Base-by-base conservation (phyloP, 2,113 vertebrate genomes). In the Tachysurus vachellii region DNA sequence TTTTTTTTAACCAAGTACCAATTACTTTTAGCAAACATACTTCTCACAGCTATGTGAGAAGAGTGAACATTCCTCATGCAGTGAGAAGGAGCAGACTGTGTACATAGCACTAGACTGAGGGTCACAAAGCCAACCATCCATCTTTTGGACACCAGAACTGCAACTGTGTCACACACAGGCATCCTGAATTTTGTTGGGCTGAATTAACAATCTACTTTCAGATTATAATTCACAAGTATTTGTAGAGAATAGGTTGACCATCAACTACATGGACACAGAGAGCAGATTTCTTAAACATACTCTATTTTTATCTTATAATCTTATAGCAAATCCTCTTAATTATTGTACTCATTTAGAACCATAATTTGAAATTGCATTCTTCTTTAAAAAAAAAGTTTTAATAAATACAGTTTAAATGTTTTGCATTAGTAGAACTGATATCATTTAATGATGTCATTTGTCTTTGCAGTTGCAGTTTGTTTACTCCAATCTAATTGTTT, bases 21-120 rank as follows among this genome's bases (percentile, higher is more conserved):
- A 86, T 90, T 88, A 88, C 68, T 62, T 84, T 68, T 85, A 83
- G 77, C 83, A 87, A 91, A 88, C 36, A 85, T 85, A 88, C 86
- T 82, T 89, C 82, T 89, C 71, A 83, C 68, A 44, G 76, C 86
- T 85, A 76, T 79, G 85, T 75, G 82, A 86, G 85, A 87, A 83
- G 71, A 86, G 59, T 42, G 71, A 66, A 61, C 70, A 83, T 89
- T 88, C 61, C 86, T 82, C 8, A 59, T 36, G 50, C 81, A 73
- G 73, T 87, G 64, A 80, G 12, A 19, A 80, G 77, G 11, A 79
- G 28, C 36, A 81, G 82, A 19, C 77, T 90, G 68, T 68, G 85
- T 81, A 81, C 87, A 87, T 44, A 83, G 53, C 86, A 83, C 80
- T 87, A 83, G 47, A 76, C 23, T 44, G 70, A 56, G 12, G 44